Evolutionary conservation across 2,888 invertebrate genomes (phyloP).

Genomic region (Eledone cirrhosa): DNA sequence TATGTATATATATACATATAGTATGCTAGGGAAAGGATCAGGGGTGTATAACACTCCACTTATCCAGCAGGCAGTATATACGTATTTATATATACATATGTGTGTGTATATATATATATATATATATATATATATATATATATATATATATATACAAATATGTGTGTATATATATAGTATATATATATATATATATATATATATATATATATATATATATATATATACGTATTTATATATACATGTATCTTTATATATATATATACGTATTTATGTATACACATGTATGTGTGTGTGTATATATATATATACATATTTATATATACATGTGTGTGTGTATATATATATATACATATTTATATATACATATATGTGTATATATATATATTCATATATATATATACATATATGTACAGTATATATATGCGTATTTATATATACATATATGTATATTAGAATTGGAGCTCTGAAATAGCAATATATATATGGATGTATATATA

Average conservation of each 20-base stretch:
- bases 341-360: neutral
- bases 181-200: neutral
- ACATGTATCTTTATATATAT: neutral
- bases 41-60: too few species aligned
- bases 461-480: too few species aligned
- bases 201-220: conserved; percentile 6
- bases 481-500: too few species aligned
- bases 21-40: too few species aligned
- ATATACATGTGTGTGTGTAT: too few species aligned
- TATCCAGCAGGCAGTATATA: neutral
- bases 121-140: conserved; percentile 6
- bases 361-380: neutral
- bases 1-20: too few species aligned
- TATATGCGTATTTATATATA: neutral
- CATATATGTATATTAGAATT: neutral
- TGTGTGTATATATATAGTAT: neutral
- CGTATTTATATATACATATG: neutral
- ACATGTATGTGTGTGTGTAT: too few species aligned
- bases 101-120: neutral
- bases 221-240: neutral
- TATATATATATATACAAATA: neutral
- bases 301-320: too few species aligned
- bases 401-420: too few species aligned
- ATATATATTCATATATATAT: neutral
- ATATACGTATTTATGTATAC: neutral